Base-by-base conservation (phyloP, 2,888 invertebrate species). In the Pycnomerus fuliginosus region DNA sequence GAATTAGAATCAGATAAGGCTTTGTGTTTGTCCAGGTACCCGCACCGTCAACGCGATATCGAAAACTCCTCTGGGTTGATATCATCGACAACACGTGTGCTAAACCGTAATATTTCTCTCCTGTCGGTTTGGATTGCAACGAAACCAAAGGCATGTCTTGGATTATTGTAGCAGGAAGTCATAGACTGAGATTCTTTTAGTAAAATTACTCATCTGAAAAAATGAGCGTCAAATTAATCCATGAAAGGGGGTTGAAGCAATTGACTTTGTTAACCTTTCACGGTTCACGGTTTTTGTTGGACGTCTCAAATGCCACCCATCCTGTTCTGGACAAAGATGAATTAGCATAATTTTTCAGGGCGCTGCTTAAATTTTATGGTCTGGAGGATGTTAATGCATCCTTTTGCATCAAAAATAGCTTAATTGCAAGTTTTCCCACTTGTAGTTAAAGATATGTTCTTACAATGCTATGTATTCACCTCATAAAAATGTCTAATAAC, bases 1-100 rank as follows among this genome's bases (percentile, higher is more conserved):
- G 40, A 48, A 50, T 57, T 44, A 44, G 44, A 46, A 58, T 58
- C 58, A 50, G 58, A 58, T 58, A 58, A 56, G 11, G 14, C 47
- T 54, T 60, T 61, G 58, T 59, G 51, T 56, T 60, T 55, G 55
- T 54, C 58, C 58, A 59, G 60, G 60, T 61, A 61, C 61, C 61
- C 60, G 61, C 60, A 61, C 55, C 56, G 53, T 56, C 52, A 51
- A 37, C 43, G 48, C 44, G 54, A 56, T 53, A 55, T 50, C 47
- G 50, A 40, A 42, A 44, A 43, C 36, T 36, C 20, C 42, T 34
- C 36, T 11, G 35, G 41, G 41, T 40, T 48, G 54, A 56, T 55
- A 52, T 44, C 44, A 54, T 54, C 54, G 48, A 40, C 39, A 55
- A 50, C 56, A 54, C 56, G 54, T 56, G 56, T 46, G 46, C 23